Conservation (phyloP, 2,888 invertebrate genomes). For the Callinectes sapidus region DNA sequence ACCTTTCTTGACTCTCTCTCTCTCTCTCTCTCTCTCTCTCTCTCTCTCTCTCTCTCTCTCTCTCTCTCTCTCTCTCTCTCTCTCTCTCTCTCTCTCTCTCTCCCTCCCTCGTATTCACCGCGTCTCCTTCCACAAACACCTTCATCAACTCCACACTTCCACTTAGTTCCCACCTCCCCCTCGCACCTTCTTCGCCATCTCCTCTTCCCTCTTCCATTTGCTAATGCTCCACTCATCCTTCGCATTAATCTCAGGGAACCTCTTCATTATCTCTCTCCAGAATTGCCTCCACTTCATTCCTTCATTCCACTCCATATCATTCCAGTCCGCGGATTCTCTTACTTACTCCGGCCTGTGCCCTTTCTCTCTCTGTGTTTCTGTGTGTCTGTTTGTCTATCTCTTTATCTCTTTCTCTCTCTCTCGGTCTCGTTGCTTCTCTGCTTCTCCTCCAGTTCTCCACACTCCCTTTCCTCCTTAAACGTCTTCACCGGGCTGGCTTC, state of each 20-base stretch:
- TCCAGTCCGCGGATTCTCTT: not conserved
- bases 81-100: not conserved
- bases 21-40: too few relatives aligned
- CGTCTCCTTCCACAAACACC: not conserved
- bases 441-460: not conserved
- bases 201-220: not conserved
- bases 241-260: not conserved
- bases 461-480: not conserved
- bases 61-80: too few relatives aligned
- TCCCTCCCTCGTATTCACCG: not conserved
- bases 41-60: too few relatives aligned
- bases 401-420: not conserved
- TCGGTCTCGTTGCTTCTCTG: not conserved
- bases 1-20: not conserved
- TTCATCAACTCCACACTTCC: not conserved
- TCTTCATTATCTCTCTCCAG: not conserved
- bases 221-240: not conserved
- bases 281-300: slow-evolving; percentile 25
- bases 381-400: too few relatives aligned
- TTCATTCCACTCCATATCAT: not conserved
- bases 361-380: too few relatives aligned
- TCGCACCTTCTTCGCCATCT: not conserved
- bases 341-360: not conserved
- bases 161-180: not conserved
- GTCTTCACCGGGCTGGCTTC: not conserved